Conservation (phyloP, 1,140 invertebrate species). For the Planococcus citri region DNA sequence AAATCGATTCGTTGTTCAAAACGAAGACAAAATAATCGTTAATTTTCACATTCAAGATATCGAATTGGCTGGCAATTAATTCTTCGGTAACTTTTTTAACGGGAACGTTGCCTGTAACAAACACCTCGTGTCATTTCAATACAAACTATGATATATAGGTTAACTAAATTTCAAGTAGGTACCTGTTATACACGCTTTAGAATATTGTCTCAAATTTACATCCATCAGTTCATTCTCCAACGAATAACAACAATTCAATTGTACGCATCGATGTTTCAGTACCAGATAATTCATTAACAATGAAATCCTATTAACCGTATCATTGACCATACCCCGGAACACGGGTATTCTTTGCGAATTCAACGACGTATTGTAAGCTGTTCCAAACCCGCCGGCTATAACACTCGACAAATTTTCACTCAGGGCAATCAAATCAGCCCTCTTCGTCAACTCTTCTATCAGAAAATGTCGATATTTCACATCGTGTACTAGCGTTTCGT, state of each 20-base stretch:
- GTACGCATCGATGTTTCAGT: not conserved
- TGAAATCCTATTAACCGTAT: not conserved
- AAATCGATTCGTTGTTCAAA: not conserved
- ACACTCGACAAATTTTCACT: not conserved
- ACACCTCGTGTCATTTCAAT: not conserved
- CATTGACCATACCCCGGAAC: not conserved
- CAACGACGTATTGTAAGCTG: not conserved
- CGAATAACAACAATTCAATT: not conserved
- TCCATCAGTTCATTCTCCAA: not conserved
- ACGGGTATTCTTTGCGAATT: not conserved
- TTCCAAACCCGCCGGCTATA: not conserved
- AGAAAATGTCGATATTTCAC: not conserved
- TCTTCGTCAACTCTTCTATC: not conserved
- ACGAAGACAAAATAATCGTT: not conserved
- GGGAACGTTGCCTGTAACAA: not conserved
- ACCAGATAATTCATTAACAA: not conserved
- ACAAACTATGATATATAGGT: not conserved
- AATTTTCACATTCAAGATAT: not conserved
- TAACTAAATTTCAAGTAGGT: not conserved
- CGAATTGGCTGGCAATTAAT: not conserved
- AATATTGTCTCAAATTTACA: conserved; percentile 11
- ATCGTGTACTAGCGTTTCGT: not conserved
- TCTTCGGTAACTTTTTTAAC: not conserved
- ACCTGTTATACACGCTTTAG: not conserved
- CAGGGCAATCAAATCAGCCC: not conserved